Evolutionary conservation across 2,797 vertebrate species (phyloP).

Genomic region (Hypotaenidia philippensis): DNA sequence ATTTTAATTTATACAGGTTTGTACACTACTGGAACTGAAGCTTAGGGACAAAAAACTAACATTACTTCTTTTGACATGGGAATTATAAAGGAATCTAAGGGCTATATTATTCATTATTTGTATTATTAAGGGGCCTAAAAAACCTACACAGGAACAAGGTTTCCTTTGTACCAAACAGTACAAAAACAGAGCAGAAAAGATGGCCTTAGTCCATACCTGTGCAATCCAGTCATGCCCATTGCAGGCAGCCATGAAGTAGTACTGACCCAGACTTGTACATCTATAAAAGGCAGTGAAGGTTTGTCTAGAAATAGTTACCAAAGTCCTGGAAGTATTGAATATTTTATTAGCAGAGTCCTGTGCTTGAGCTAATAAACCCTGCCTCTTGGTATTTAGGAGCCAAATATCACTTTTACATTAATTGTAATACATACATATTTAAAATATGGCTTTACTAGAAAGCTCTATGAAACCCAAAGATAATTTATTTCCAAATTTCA

Average conservation of each 20-base stretch:
- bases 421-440: background rate
- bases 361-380: constrained; percentile 8
- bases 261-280: constrained; percentile 56
- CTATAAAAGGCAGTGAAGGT: constrained; percentile 39
- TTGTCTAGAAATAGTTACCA: constrained; percentile 45
- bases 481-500: background rate
- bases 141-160: background rate
- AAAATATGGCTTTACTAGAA: background rate
- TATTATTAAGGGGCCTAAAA: background rate
- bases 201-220: background rate
- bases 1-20: background rate
- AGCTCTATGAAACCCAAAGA: background rate
- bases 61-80: background rate
- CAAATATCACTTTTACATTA: background rate
- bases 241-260: constrained; percentile 5
- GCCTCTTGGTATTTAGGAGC: background rate
- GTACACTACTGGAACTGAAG: background rate
- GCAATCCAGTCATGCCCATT: background rate
- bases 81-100: background rate
- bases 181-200: background rate
- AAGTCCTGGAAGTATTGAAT: constrained; percentile 33
- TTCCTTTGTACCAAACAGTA: background rate
- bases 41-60: background rate
- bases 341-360: background rate
- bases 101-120: background rate